Evolutionary conservation across 2,888 invertebrate genomes (phyloP).

Genomic region (Andricus curvator): DNA sequence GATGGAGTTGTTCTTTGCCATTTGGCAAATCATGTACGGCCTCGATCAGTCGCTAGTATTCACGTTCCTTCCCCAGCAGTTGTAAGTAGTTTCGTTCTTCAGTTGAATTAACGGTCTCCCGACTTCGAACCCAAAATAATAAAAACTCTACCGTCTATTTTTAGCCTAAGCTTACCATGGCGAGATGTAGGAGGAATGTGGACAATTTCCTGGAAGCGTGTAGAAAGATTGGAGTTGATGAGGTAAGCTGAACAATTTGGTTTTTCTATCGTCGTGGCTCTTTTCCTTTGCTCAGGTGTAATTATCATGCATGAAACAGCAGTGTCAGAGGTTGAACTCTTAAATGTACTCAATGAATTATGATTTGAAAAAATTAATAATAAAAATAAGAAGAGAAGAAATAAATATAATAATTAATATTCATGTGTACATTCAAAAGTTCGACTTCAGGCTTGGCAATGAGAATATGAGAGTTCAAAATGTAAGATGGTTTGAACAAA

Average conservation of each 20-base stretch:
- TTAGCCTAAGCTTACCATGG: constrained; percentile 96
- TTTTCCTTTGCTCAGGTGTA: constrained; percentile 49
- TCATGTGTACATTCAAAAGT: constrained; percentile 9
- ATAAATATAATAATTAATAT: background rate
- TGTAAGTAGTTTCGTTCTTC: constrained; percentile 80
- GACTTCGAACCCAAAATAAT: constrained; percentile 8
- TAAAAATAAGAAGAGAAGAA: background rate
- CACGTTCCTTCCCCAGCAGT: constrained; percentile 96
- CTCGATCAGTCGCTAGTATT: constrained; percentile 94
- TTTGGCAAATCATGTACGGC: constrained; percentile 94
- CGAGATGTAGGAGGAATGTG: constrained; percentile 95
- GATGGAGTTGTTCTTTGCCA: constrained; percentile 97
- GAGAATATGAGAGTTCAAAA: constrained; percentile 7
- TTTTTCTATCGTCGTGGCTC: constrained; percentile 50
- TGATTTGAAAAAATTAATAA: background rate
- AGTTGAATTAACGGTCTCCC: background rate
- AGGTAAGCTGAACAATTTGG: constrained; percentile 83
- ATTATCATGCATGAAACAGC: constrained; percentile 44
- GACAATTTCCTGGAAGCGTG: constrained; percentile 98
- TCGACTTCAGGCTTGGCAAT: background rate
- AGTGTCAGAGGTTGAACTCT: constrained; percentile 7
- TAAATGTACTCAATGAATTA: constrained; percentile 14
- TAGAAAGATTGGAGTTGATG: constrained; percentile 94
- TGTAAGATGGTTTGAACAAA: background rate
- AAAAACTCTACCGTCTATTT: constrained; percentile 69